These are phyloP conservation scores for Bugula neritina DNA, from an alignment of 2,888 invertebrate species.

Conservation along the genomic window DNA sequence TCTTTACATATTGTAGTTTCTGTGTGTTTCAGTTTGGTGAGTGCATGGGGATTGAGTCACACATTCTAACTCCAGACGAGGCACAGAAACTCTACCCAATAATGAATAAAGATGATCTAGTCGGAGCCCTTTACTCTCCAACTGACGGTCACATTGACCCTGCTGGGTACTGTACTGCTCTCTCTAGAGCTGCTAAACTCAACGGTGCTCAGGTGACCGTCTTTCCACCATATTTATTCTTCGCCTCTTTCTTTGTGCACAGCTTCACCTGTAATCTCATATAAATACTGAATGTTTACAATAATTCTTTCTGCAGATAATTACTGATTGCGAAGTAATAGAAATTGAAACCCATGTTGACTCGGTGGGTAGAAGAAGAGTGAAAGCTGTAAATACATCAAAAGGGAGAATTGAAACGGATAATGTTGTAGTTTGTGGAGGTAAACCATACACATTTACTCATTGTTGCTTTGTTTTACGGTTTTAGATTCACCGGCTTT, in stretches of 20 bases:
- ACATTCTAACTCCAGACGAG: slow-evolving; percentile 67
- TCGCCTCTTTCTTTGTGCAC: too few relatives aligned
- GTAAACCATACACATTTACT: slow-evolving; percentile 35
- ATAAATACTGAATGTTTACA: too few relatives aligned
- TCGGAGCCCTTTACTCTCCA: slow-evolving; percentile 72
- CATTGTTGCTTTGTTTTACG: too few relatives aligned
- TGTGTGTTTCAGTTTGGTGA: slow-evolving; percentile 60
- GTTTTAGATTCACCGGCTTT: too few relatives aligned
- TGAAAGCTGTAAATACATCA: slow-evolving; percentile 71
- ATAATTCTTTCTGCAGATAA: slow-evolving; percentile 32
- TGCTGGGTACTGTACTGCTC: slow-evolving; percentile 69
- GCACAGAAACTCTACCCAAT: slow-evolving; percentile 72
- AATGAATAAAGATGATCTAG: slow-evolving; percentile 67
- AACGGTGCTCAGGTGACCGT: slow-evolving; percentile 66
- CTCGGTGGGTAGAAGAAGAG: slow-evolving; percentile 62
- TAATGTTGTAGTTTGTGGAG: slow-evolving; percentile 70
- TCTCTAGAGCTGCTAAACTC: slow-evolving; percentile 66
- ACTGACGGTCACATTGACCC: slow-evolving; percentile 81
- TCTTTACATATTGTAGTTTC: too few relatives aligned
- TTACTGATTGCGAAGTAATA: slow-evolving; percentile 41
- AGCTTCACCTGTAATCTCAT: too few relatives aligned
- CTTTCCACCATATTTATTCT: too few relatives aligned
- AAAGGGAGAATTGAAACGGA: slow-evolving; percentile 70
- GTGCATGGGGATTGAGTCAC: slow-evolving; percentile 70
- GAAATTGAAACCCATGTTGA: slow-evolving; percentile 66